phyloP scores from a whole-genome alignment of 2,113 vertebrate genomes.

The Cromileptes altivelis region DNA sequence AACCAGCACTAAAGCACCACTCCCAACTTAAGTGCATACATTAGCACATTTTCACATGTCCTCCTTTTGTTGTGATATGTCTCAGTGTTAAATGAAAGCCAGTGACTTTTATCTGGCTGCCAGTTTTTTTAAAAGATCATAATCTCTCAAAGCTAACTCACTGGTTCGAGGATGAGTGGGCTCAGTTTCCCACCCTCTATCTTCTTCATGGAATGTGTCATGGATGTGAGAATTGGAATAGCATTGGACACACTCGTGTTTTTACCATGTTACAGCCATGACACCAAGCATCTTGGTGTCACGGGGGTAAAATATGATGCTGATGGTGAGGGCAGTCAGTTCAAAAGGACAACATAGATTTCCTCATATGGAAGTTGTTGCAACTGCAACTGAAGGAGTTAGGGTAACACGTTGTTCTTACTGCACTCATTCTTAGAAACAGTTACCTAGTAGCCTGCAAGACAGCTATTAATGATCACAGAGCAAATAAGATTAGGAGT shows the following conservation, averaged over 20 bases:
- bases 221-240: slow-evolving; percentile 37
- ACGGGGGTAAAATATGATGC: not conserved
- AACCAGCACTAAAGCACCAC: not conserved
- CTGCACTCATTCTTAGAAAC: slow-evolving; percentile 23
- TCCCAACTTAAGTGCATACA: not conserved
- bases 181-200: not conserved
- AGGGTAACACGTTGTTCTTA: not conserved
- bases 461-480: not conserved
- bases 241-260: not conserved
- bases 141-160: no score
- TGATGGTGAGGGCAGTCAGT: not conserved
- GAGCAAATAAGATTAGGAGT: slow-evolving; percentile 33
- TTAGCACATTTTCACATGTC: not conserved
- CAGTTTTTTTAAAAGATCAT: not conserved
- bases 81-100: not conserved
- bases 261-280: not conserved
- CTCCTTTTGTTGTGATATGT: not conserved
- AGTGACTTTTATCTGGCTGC: no score
- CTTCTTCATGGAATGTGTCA: slow-evolving; percentile 33
- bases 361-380: not conserved
- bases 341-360: not conserved
- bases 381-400: not conserved
- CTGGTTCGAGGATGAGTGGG: not conserved
- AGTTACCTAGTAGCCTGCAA: not conserved
- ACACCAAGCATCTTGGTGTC: not conserved